phyloP scores from a whole-genome alignment of 2,888 invertebrate genomes.

The Aromia moschata region DNA sequence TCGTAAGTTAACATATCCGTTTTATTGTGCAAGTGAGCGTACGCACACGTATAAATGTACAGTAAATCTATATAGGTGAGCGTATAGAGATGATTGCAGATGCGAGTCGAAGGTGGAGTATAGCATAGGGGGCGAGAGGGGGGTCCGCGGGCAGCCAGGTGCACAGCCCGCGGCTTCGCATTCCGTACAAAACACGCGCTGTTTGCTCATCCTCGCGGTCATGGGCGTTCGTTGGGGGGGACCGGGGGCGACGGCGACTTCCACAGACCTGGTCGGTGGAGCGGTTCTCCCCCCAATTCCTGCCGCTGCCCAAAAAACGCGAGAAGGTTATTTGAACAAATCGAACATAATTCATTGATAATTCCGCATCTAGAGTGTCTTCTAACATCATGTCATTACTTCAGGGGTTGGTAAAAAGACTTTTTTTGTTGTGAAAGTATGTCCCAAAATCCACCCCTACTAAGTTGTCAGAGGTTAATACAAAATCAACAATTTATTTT shows the following conservation, averaged over 20 bases:
- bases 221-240: constrained; percentile 36
- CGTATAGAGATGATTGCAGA: constrained; percentile 35
- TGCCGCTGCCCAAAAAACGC: no score
- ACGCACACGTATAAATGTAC: constrained; percentile 9
- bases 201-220: constrained; percentile 59
- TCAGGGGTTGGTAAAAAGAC: no score
- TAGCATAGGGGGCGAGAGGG: constrained; percentile 47
- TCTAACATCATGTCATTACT: no score
- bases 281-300: not conserved
- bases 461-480: no score
- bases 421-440: no score
- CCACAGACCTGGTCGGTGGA: not conserved
- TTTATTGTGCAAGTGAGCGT: not conserved
- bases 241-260: not conserved
- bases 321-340: no score
- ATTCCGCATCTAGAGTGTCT: no score
- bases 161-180: constrained; percentile 60
- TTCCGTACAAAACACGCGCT: constrained; percentile 62
- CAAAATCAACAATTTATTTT: no score
- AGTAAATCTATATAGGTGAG: constrained; percentile 31
- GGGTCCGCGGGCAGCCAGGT: constrained; percentile 57
- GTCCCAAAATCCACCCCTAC: no score
- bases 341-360: no score
- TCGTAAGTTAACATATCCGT: no score
- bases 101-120: constrained; percentile 38